phyloP scores from a whole-genome alignment of 2,888 invertebrate genomes.

The Acleris emargana region DNA sequence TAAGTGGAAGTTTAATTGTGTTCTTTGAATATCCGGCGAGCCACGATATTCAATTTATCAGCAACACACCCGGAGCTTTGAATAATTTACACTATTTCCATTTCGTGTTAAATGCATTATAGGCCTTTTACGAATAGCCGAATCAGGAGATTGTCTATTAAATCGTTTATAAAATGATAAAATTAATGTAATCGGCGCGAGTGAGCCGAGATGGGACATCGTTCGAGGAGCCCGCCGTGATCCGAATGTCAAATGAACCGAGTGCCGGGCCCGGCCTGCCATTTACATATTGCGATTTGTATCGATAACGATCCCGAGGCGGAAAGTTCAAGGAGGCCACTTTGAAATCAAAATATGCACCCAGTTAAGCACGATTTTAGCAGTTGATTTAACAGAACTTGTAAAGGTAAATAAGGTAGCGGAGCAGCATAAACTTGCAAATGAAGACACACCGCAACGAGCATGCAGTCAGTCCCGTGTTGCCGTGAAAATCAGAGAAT shows the following conservation, averaged over 20 bases:
- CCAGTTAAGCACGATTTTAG: slow-evolving; percentile 1
- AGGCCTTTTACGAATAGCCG: slow-evolving; percentile 59
- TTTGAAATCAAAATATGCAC: slow-evolving; percentile 3
- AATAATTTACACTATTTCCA: slow-evolving; percentile 37
- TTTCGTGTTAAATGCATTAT: slow-evolving; percentile 41
- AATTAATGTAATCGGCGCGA: slow-evolving; percentile 81
- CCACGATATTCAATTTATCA: slow-evolving; percentile 54
- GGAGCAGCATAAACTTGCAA: slow-evolving; percentile 68
- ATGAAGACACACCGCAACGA: slow-evolving; percentile 71
- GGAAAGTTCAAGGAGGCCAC: slow-evolving; percentile 17
- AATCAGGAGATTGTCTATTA: slow-evolving; percentile 77
- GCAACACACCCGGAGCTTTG: slow-evolving; percentile 44
- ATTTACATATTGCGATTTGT: slow-evolving; percentile 80
- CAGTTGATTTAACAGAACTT: slow-evolving; percentile 19
- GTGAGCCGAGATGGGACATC: slow-evolving; percentile 79
- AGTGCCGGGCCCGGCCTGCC: slow-evolving; percentile 60
- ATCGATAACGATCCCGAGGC: slow-evolving; percentile 60
- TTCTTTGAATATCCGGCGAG: slow-evolving; percentile 50
- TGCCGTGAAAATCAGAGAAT: slow-evolving; percentile 71
- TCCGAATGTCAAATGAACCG: slow-evolving; percentile 74
- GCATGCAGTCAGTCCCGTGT: slow-evolving; percentile 58
- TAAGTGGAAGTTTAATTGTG: slow-evolving; percentile 54
- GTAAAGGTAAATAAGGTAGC: slow-evolving; percentile 49
- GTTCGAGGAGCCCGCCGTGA: slow-evolving; percentile 78
- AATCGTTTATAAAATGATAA: slow-evolving; percentile 81